Percentiles rank a stretch among this genome's conserved stretches.
These are phyloP conservation scores for Hippasteria phrygiana DNA, from an alignment of 53 echinoderm and acorn worm species.

Conservation along the genomic window DNA sequence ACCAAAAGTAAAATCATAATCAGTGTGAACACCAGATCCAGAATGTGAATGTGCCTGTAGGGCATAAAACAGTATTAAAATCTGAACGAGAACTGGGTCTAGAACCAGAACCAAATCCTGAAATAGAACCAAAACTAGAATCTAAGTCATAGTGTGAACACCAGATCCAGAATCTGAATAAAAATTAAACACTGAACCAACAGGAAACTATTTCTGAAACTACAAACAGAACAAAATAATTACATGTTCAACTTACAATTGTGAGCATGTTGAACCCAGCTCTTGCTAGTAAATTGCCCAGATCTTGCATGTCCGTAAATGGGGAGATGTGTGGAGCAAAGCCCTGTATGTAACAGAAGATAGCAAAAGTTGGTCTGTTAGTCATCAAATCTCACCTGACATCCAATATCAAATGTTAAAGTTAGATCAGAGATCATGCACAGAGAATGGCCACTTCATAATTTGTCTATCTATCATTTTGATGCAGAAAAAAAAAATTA, in stretches of 20 bases:
- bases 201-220: not conserved
- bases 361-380: too few relatives aligned
- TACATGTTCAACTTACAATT: conserved; percentile 77
- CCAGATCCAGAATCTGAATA: not conserved
- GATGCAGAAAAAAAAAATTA: too few relatives aligned
- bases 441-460: too few relatives aligned
- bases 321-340: conserved; percentile 98
- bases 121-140: not conserved
- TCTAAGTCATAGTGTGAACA: not conserved
- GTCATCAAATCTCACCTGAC: too few relatives aligned
- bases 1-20: too few relatives aligned
- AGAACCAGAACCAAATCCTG: not conserved
- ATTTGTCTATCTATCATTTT: too few relatives aligned
- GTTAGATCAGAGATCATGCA: too few relatives aligned
- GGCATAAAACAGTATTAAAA: not conserved
- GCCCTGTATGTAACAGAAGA: conserved; percentile 69
- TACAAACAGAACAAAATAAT: not conserved
- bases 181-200: not conserved
- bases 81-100: not conserved
- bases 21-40: not conserved
- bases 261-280: conserved; percentile 95
- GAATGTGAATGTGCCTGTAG: too few relatives aligned
- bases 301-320: conserved; percentile 91
- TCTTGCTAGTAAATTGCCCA: conserved; percentile 86
- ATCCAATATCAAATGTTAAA: too few relatives aligned